A percentile compares a stretch with the other conserved stretches of the same genome.
Evolutionary conservation across 2,113 vertebrate genomes (phyloP).

Genomic region (Mastomys coucha): DNA sequence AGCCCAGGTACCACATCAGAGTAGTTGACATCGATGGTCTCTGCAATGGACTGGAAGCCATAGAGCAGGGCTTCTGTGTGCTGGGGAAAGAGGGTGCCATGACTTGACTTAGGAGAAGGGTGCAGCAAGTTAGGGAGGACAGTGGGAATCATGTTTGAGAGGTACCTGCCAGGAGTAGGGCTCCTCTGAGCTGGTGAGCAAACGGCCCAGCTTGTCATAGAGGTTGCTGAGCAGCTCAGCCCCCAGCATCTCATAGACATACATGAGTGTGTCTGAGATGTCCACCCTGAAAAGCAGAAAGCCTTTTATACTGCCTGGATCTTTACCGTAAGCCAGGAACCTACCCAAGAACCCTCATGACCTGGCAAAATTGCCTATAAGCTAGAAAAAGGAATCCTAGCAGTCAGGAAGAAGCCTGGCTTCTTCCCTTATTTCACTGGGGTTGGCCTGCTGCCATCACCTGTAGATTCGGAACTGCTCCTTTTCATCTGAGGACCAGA

Average conservation of each 20-base stretch:
- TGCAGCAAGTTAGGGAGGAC: slow-evolving; percentile 21
- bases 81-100: slow-evolving; percentile 83
- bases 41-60: slow-evolving; percentile 98
- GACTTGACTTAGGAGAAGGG: slow-evolving; percentile 56
- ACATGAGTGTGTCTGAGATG: slow-evolving; percentile 99
- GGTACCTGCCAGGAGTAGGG: slow-evolving; percentile 97
- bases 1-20: slow-evolving; percentile 98
- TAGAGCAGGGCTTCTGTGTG: slow-evolving; percentile 98
- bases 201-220: slow-evolving; percentile 97
- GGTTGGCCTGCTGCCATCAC: slow-evolving; percentile 82
- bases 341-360: slow-evolving; percentile 16
- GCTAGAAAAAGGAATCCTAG: slow-evolving; percentile 27
- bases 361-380: not conserved
- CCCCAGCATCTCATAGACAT: slow-evolving; percentile 99
- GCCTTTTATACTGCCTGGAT: not conserved
- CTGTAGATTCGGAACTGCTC: slow-evolving; percentile 99
- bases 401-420: slow-evolving; percentile 27
- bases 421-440: slow-evolving; percentile 1
- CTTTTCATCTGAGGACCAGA: slow-evolving; percentile 98
- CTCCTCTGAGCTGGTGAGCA: slow-evolving; percentile 96
- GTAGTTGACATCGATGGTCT: slow-evolving; percentile 99
- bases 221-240: slow-evolving; percentile 98
- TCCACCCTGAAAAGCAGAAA: slow-evolving; percentile 92
- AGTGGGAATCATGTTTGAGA: slow-evolving; percentile 61
- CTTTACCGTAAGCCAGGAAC: slow-evolving; percentile 4